Evolutionary conservation across 2,888 invertebrate species (phyloP).

Genomic region (Ferdinandea cuprea): DNA sequence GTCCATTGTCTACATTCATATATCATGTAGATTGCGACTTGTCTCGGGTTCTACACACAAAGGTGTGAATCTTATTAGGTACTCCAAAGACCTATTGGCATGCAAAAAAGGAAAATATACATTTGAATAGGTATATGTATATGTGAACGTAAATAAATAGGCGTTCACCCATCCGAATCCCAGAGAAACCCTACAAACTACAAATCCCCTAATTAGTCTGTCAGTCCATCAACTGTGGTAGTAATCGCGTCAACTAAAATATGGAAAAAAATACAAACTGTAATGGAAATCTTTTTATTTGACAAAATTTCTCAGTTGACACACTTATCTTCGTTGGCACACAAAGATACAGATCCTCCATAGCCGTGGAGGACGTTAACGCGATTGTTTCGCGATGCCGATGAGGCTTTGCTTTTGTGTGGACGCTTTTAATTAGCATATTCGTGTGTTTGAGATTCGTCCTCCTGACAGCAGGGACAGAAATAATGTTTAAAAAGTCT

Average conservation of each 20-base stretch:
- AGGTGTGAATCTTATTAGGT: background rate
- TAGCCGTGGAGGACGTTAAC: constrained; percentile 17
- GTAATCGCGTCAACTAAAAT: constrained; percentile 40
- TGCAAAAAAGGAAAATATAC: background rate
- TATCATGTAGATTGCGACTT: too few relatives aligned
- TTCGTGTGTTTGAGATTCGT: constrained; percentile 61
- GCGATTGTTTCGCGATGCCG: constrained; percentile 18
- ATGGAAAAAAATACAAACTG: background rate
- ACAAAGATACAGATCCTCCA: constrained; percentile 17
- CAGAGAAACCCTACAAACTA: constrained; percentile 41
- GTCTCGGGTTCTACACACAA: too few relatives aligned
- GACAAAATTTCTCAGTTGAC: constrained; percentile 47
- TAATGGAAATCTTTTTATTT: constrained; percentile 42
- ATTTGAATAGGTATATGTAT: background rate
- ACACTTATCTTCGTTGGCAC: constrained; percentile 49
- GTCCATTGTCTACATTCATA: too few relatives aligned
- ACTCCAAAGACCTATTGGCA: background rate
- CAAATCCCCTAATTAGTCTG: constrained; percentile 59
- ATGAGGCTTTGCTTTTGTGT: constrained; percentile 34
- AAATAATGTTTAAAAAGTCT: constrained; percentile 52
- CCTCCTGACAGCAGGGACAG: constrained; percentile 40
- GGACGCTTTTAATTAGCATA: constrained; percentile 65
- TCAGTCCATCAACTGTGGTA: constrained; percentile 55
- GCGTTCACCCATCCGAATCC: constrained; percentile 30
- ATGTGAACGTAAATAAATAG: constrained; percentile 1